phyloP scores from a whole-genome alignment of 2,113 vertebrate genomes.

The Tapirus terrestris region DNA sequence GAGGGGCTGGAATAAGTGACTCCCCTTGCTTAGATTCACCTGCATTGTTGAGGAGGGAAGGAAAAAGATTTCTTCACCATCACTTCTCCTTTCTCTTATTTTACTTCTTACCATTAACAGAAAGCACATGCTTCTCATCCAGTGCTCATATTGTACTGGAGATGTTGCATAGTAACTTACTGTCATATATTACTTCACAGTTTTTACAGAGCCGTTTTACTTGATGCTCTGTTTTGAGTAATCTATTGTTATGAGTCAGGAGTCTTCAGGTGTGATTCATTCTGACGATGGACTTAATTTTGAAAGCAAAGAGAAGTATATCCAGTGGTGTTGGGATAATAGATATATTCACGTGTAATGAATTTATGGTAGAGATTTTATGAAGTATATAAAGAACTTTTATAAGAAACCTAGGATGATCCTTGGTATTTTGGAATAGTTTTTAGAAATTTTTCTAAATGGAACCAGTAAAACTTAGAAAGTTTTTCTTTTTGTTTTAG shows the following conservation, averaged over 20 bases:
- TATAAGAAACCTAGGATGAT: neutral
- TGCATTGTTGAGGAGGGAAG: neutral
- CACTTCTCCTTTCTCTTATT: neutral
- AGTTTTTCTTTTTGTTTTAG: slow-evolving; percentile 20
- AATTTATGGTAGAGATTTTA: neutral
- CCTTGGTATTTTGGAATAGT: neutral
- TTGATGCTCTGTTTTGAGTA: slow-evolving; percentile 4
- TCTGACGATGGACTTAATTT: slow-evolving; percentile 14
- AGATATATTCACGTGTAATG: neutral
- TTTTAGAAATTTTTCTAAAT: slow-evolving; percentile 47
- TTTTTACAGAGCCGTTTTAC: neutral
- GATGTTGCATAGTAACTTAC: neutral
- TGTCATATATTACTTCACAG: neutral
- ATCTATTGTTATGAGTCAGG: neutral
- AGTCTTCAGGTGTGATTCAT: neutral
- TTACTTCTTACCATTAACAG: neutral
- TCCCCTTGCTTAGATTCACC: neutral
- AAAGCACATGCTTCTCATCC: neutral
- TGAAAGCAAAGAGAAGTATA: neutral
- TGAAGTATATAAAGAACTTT: neutral
- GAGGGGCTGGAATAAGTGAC: neutral
- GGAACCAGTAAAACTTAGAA: slow-evolving; percentile 56
- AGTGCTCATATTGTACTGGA: neutral
- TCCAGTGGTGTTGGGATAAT: neutral
- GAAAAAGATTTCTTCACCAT: neutral